Percentiles rank a stretch among this genome's conserved stretches.
These are phyloP conservation scores for Neostethus bicornis DNA, from an alignment of 2,797 vertebrate species.

Conservation along the genomic window DNA sequence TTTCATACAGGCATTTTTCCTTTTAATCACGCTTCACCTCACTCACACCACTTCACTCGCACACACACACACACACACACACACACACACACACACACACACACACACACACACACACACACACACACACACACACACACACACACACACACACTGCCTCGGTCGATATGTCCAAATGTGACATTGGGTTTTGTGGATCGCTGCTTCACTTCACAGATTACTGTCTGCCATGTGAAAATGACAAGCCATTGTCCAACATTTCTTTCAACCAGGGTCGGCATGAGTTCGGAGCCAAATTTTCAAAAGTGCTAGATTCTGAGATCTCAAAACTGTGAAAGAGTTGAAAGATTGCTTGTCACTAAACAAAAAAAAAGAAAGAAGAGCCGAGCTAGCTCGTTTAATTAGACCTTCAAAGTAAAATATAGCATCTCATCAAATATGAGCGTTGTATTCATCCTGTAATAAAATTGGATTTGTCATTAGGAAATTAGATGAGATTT, in stretches of 20 bases:
- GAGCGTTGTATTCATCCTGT: constrained; percentile 46
- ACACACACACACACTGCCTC: not conserved
- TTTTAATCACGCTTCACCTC: constrained; percentile 2
- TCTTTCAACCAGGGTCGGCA: constrained; percentile 59
- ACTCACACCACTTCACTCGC: not conserved
- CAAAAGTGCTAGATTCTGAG: constrained; percentile 57
- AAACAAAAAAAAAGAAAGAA: constrained; percentile 21
- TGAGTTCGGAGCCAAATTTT: constrained; percentile 71
- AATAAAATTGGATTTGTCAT: constrained; percentile 65
- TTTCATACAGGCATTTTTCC: constrained; percentile 12
- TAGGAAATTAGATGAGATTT: constrained; percentile 65
- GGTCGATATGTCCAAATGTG: constrained; percentile 40
- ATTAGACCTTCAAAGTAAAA: constrained; percentile 70
- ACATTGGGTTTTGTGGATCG: constrained; percentile 38
- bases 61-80: constrained; percentile 4
- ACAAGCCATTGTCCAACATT: constrained; percentile 54
- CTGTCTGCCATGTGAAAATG: constrained; percentile 53
- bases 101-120: not conserved
- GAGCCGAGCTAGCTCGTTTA: constrained; percentile 52
- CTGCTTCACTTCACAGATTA: constrained; percentile 57
- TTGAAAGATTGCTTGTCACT: constrained; percentile 54
- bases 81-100: constrained; percentile 1
- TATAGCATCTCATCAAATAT: constrained; percentile 67
- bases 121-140: constrained; percentile 9
- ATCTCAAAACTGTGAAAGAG: constrained; percentile 62